Evolutionary conservation across 2,113 vertebrate species (phyloP).

Genomic region (Pleuronectes platessa): DNA sequence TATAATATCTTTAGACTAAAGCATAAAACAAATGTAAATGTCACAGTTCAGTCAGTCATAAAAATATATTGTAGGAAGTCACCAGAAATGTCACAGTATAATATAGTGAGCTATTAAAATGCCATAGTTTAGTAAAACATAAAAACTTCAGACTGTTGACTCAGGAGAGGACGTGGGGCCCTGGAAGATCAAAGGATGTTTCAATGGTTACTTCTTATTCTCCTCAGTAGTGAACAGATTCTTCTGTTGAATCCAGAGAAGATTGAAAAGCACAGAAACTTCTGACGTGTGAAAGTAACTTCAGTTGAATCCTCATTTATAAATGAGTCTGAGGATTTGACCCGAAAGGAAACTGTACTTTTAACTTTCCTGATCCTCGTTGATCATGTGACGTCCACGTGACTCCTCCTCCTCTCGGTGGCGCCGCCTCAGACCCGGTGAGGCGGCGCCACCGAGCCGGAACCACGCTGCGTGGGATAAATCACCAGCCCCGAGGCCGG

Average conservation of each 20-base stretch:
- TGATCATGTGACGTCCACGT: neutral
- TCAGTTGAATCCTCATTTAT: constrained; percentile 7
- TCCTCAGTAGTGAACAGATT: too few relatives aligned
- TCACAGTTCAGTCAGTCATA: too few relatives aligned
- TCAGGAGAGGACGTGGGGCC: too few relatives aligned
- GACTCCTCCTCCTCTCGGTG: neutral
- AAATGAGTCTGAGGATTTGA: constrained; percentile 6
- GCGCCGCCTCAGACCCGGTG: neutral
- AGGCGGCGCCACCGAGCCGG: constrained; percentile 1
- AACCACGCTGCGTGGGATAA: constrained; percentile 6
- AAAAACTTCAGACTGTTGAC: too few relatives aligned
- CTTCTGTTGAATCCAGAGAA: too few relatives aligned
- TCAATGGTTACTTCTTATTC: too few relatives aligned
- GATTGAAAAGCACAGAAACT: constrained; percentile 9
- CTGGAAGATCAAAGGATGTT: too few relatives aligned
- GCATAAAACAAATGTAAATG: neutral
- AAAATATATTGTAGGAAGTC: too few relatives aligned
- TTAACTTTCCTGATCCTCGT: too few relatives aligned
- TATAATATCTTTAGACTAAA: neutral
- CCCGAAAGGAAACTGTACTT: neutral
- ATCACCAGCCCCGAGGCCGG: constrained; percentile 5
- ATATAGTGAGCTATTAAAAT: too few relatives aligned
- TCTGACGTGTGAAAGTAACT: neutral
- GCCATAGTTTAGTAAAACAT: too few relatives aligned
- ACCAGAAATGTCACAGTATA: too few relatives aligned